Conservation (phyloP, 2,888 invertebrate genomes). For the Automeris io region DNA sequence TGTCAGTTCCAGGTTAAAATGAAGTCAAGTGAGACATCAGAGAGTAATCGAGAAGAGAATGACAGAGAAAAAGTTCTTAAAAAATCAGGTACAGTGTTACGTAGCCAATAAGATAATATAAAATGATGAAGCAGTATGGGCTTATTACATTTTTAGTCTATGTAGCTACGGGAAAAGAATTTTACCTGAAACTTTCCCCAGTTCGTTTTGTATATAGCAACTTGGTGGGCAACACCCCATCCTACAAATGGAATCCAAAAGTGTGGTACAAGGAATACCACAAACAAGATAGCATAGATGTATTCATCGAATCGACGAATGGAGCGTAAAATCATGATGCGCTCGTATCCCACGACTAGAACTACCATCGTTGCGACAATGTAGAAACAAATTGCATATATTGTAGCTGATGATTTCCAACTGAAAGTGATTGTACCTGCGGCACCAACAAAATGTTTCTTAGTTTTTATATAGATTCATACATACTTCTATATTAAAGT, state of each 20-base stretch:
- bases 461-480: no score
- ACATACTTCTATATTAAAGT: no score
- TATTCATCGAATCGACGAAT: slow-evolving; percentile 82
- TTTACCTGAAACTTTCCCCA: slow-evolving; percentile 82
- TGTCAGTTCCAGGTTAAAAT: no score
- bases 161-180: not conserved
- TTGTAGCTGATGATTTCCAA: slow-evolving; percentile 79
- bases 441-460: no score
- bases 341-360: slow-evolving; percentile 77
- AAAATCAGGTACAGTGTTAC: no score
- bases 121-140: no score
- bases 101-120: no score
- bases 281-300: slow-evolving; percentile 81
- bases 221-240: slow-evolving; percentile 82
- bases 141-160: no score
- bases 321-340: slow-evolving; percentile 77
- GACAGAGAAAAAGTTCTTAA: no score
- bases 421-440: slow-evolving; percentile 78
- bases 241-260: slow-evolving; percentile 84
- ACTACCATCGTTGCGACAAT: slow-evolving; percentile 76
- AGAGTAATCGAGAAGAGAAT: no score
- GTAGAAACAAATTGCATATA: slow-evolving; percentile 81
- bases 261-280: slow-evolving; percentile 81
- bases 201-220: slow-evolving; percentile 81
- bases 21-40: no score